Base-by-base conservation (phyloP, 2,888 invertebrate genomes). In the Lasioglossum calceatum region DNA sequence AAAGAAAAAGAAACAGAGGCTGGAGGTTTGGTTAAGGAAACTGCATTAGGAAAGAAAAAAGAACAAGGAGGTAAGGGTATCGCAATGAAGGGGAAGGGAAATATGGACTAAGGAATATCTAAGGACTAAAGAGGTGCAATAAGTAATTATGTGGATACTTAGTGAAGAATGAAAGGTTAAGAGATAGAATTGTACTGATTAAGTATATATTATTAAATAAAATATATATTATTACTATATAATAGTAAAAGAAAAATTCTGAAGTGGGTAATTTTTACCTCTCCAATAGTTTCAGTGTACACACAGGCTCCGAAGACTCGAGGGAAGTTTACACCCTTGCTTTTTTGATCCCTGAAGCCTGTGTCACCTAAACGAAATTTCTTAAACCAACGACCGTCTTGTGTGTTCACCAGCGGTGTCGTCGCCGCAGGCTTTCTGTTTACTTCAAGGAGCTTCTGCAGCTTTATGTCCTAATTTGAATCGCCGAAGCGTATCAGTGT, bases 371-470 rank as follows among this genome's bases (percentile, higher is more conserved):
- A 61, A 61, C 58, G 58, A 61, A 61, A 27, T 61, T 61, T 61
- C 58, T 61, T 12, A 61, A 61, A 61, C 58, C 58, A 61, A 61
- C 58, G 27, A 61, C 58, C 58, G 27, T n/a, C 58, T 61, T 61
- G 27, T 27, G 27, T 61, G 58, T 61, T 61, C 27, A 10, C 58
- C 27, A 61, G n/a, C 58, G n/a, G 58, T 58, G 58, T 12, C 58
- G 58, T 12, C 58, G 58, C 58, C 58, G 58, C 58, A 14, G 58
- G 58, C n/a, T 27, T 58, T 58, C 58, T n/a, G 3, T 58, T 4
- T 27, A 61, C 27, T 61, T 27, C 27, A 4, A 27, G 58, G 27
- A 12, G 58, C 58, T 61, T 61, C 27, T 61, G 27, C 58, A 61
- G 27, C 27, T 27, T 61, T 61, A n/a, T n/a, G 3, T n/a, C 1